A percentile compares a stretch with the other conserved stretches of the same genome.
Evolutionary conservation across 2,113 vertebrate species (phyloP).

Genomic region (Herpetotheres cachinnans): DNA sequence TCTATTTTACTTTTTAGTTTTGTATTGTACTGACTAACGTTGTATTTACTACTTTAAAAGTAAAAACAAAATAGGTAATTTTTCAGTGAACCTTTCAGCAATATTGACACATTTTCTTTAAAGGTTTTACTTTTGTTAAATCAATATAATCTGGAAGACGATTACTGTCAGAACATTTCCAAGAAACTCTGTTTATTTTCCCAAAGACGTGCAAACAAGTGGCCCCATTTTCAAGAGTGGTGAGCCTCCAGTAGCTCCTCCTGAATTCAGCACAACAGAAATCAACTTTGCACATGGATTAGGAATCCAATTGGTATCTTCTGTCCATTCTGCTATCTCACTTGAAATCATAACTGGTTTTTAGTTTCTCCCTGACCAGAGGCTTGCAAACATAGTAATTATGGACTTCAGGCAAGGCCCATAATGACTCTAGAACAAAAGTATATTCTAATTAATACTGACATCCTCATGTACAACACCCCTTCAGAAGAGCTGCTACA

Average conservation of each 20-base stretch:
- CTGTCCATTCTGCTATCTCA: background rate
- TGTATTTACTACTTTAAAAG: background rate
- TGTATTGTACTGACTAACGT: background rate
- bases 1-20: background rate
- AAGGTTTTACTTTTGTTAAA: background rate
- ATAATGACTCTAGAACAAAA: background rate
- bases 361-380: background rate
- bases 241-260: background rate
- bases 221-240: background rate
- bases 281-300: background rate
- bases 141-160: background rate
- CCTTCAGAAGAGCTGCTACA: background rate
- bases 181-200: background rate
- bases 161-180: background rate
- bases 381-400: background rate
- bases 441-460: background rate
- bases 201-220: background rate
- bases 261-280: background rate
- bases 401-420: background rate
- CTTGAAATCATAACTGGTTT: background rate
- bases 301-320: background rate
- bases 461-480: background rate
- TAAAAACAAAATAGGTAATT: background rate
- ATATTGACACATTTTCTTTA: background rate
- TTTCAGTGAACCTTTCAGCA: background rate